Conservation (phyloP, 2,888 invertebrate genomes). For the Heliconius charithonia region DNA sequence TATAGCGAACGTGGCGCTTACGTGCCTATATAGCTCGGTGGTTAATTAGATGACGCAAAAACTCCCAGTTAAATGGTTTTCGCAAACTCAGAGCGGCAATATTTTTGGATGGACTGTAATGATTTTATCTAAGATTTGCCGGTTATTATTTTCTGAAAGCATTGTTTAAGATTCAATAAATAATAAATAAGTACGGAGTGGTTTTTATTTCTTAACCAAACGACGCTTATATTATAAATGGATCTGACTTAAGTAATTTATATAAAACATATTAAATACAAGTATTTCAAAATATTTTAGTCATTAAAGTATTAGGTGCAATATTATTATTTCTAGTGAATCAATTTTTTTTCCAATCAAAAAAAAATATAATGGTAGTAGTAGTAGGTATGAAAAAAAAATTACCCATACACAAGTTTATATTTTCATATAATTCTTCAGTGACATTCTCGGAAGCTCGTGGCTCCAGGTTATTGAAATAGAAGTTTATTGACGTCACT, state of each 20-base stretch:
- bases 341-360: background rate
- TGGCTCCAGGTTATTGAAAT: constrained; percentile 38
- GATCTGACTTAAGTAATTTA: background rate
- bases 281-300: background rate
- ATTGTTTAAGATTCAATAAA: constrained; percentile 1
- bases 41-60: constrained; percentile 78
- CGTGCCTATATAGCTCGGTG: constrained; percentile 71
- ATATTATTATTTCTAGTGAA: background rate
- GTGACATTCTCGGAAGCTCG: constrained; percentile 1
- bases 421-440: constrained; percentile 10
- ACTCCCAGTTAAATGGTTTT: constrained; percentile 51
- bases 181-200: constrained; percentile 6
- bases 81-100: constrained; percentile 34
- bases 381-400: background rate
- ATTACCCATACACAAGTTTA: background rate
- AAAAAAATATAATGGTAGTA: background rate
- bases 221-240: background rate
- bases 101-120: constrained; percentile 33
- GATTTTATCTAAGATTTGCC: constrained; percentile 31
- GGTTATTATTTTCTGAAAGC: constrained; percentile 9
- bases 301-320: no score
- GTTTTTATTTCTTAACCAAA: background rate
- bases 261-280: background rate
- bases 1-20: constrained; percentile 78
- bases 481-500: constrained; percentile 48